phyloP scores from a whole-genome alignment of 2,113 vertebrate species.

The Cheirogaleus medius region DNA sequence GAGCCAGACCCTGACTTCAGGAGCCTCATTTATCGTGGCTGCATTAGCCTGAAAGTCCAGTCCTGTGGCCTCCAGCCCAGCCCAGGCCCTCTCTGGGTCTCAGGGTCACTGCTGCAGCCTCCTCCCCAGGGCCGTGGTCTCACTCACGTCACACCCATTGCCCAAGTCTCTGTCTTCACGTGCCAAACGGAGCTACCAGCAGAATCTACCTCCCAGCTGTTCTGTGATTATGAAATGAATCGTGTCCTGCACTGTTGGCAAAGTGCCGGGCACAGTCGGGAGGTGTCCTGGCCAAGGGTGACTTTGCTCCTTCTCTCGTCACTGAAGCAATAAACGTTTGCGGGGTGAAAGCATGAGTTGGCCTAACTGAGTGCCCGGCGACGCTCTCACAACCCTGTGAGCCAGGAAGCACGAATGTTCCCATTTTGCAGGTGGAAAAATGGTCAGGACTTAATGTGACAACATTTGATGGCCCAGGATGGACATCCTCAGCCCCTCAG shows the following conservation, averaged over 20 bases:
- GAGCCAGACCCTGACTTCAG: background rate
- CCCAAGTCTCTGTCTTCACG: background rate
- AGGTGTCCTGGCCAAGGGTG: background rate
- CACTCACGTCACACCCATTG: background rate
- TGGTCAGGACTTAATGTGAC: background rate
- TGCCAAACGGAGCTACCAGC: background rate
- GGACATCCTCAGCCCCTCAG: background rate
- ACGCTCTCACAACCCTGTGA: no score
- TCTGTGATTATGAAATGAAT: background rate
- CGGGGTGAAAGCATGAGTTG: background rate
- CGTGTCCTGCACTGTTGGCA: background rate
- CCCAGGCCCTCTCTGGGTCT: background rate
- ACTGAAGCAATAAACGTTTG: constrained; percentile 40
- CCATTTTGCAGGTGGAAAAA: no score
- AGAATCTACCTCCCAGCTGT: constrained; percentile 54
- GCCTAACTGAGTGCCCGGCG: no score
- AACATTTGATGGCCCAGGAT: background rate
- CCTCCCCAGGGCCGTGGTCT: background rate
- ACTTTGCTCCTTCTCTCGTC: background rate
- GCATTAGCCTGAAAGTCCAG: background rate
- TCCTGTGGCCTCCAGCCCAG: background rate
- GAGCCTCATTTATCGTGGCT: background rate
- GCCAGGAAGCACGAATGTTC: no score
- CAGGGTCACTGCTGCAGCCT: background rate
- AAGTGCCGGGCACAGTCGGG: background rate